Evolutionary conservation across 35 echinoderm and acorn worm species (phyloP).

Genomic region (Anneissia japonica): DNA sequence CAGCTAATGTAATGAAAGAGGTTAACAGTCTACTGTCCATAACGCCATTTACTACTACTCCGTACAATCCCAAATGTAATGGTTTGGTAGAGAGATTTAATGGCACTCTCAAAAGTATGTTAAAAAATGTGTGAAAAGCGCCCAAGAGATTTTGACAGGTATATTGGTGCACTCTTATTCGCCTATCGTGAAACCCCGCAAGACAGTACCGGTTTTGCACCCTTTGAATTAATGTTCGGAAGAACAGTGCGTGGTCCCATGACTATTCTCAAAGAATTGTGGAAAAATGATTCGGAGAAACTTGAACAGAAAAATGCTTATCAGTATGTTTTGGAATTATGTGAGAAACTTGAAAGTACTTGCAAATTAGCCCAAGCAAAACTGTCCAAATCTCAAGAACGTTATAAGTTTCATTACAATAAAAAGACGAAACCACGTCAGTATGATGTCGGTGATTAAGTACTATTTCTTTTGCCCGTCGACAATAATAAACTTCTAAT

Average conservation of each 20-base stretch:
- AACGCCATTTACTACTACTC: too few relatives aligned
- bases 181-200: too few relatives aligned
- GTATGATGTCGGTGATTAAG: conserved; percentile 2
- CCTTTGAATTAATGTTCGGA: conserved; percentile 19
- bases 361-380: conserved; percentile 25
- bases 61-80: too few relatives aligned
- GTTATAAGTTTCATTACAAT: conserved; percentile 23
- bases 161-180: too few relatives aligned
- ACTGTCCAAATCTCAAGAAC: conserved; percentile 9
- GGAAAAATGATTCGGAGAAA: conserved; percentile 7
- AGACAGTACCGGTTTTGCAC: conserved; percentile 10
- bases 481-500: too few relatives aligned
- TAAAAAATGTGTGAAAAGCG: too few relatives aligned
- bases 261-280: conserved; percentile 24
- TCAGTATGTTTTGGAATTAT: conserved; percentile 47
- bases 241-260: conserved; percentile 30
- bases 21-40: too few relatives aligned
- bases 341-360: conserved; percentile 29
- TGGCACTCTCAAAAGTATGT: too few relatives aligned
- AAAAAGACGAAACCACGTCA: conserved; percentile 18
- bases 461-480: too few relatives aligned
- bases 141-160: too few relatives aligned
- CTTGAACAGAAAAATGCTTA: conserved; percentile 33
- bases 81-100: too few relatives aligned
- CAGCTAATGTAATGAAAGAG: too few relatives aligned